A percentile compares a stretch with the other conserved stretches of the same genome.
Evolutionary conservation across 2,113 vertebrate genomes (phyloP).

Genomic region (Eudyptes chrysolophus): DNA sequence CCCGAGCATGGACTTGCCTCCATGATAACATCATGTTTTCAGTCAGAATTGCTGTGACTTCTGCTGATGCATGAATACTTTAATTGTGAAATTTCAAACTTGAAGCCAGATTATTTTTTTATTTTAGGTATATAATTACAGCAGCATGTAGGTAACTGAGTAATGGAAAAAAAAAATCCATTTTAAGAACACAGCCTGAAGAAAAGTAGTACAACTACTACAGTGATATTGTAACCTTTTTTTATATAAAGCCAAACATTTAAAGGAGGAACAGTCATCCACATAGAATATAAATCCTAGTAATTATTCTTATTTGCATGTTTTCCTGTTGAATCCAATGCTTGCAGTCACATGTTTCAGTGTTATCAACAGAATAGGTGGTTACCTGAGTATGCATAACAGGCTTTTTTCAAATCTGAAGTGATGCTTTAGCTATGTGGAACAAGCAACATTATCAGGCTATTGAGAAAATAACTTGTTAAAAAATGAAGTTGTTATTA

Average conservation of each 20-base stretch:
- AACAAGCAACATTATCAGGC: background rate
- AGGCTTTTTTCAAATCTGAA: background rate
- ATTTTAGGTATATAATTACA: background rate
- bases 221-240: background rate
- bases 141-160: background rate
- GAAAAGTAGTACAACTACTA: background rate
- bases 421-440: background rate
- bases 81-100: background rate
- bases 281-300: background rate
- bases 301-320: background rate
- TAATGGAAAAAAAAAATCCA: fast-evolving
- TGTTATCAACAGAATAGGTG: background rate
- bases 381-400: background rate
- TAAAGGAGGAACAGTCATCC: background rate
- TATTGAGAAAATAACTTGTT: background rate
- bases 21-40: background rate
- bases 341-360: background rate
- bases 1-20: background rate
- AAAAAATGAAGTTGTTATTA: background rate
- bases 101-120: background rate
- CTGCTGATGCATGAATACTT: background rate
- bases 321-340: background rate
- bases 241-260: background rate
- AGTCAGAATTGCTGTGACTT: background rate
- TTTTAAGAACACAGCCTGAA: background rate